phyloP scores from a whole-genome alignment of 2,888 invertebrate genomes.

The Apomyelois bistriatella region DNA sequence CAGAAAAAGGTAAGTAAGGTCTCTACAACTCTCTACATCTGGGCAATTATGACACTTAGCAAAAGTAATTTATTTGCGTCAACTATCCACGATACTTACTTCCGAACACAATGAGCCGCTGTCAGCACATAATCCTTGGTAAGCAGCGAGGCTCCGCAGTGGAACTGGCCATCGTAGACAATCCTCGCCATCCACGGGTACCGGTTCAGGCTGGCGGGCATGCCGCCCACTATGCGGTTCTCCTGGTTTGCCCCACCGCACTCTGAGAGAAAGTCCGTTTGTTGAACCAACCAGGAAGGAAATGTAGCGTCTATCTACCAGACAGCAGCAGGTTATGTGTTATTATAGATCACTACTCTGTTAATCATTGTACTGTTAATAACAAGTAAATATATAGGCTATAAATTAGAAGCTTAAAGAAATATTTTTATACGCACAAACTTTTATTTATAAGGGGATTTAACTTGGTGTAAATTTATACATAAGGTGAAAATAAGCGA shows the following conservation, averaged over 20 bases:
- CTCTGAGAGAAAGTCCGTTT: conserved; percentile 71
- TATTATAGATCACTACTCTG: background rate
- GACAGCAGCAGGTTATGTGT: conserved; percentile 4
- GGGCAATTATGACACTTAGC: too few relatives aligned
- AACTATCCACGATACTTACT: conserved; percentile 65
- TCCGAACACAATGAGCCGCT: conserved; percentile 92
- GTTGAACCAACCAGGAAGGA: conserved; percentile 24
- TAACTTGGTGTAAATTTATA: too few relatives aligned
- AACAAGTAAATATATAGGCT: too few relatives aligned
- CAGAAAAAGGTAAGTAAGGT: too few relatives aligned
- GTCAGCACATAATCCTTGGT: conserved; percentile 92
- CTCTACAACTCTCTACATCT: too few relatives aligned
- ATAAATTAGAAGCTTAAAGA: too few relatives aligned
- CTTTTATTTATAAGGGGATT: too few relatives aligned
- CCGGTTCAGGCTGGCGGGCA: conserved; percentile 88
- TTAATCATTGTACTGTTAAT: background rate
- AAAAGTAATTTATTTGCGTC: too few relatives aligned
- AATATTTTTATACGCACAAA: too few relatives aligned
- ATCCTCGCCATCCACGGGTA: conserved; percentile 94
- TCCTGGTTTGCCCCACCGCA: conserved; percentile 92
- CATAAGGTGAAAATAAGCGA: too few relatives aligned
- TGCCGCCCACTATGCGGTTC: conserved; percentile 91
- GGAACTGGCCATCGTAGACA: conserved; percentile 93
- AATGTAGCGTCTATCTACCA: conserved; percentile 5
- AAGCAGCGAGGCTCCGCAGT: conserved; percentile 91